Evolutionary conservation across 23 tunicate species (phyloP), one percentile per base, ranked within the genome.

Genomic region (Oikopleura albicans): DNA sequence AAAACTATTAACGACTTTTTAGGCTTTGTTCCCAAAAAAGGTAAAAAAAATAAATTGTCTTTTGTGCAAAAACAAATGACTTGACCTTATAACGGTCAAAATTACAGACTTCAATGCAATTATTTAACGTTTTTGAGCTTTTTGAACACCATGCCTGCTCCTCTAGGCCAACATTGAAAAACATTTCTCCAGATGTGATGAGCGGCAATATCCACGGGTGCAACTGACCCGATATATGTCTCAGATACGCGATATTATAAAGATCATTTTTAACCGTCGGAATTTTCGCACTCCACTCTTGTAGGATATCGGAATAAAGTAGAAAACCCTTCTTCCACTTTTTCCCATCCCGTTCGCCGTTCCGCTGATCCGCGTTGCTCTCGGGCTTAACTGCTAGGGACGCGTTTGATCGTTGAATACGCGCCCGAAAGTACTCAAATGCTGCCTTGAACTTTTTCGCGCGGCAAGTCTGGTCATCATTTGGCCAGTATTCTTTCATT

Each of bases 151-250:
- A n/a, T n/a, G n/a, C n/a, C n/a, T n/a, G 79, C 4, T 71, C 79
- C 37, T 71, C 79, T 29, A 71, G 37, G 2, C 34, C 79, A 37
- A 16, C 79, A 37, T 16, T 31, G 31, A 71, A 71, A 29, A 71
- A 27, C 34, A 71, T 29, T 29, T 71, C 79, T 31, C 79, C 79
- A 31, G 28, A 2, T 71, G 79, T 22, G 4, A 71, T 2, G 2
- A 71, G 35, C 27, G 79, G 79, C 79, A 12, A 71, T 2, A 71
- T 71, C 79, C 79, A 71, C 37, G 79, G 79, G 79, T 71, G 79
- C 4, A 71, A 29, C 37, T 71, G 79, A 12, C 79, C 79, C 27
- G 79, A 16, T 12, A 2, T 71, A 71, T 71, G 79, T 22, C 27
- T 34, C 36, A 22, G 37, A 2, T 71, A 29, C 4, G 79, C 79